A percentile compares a stretch with the other conserved stretches of the same genome.
Conservation (phyloP, 2,113 vertebrate genomes). For the Athene cunicularia region DNA sequence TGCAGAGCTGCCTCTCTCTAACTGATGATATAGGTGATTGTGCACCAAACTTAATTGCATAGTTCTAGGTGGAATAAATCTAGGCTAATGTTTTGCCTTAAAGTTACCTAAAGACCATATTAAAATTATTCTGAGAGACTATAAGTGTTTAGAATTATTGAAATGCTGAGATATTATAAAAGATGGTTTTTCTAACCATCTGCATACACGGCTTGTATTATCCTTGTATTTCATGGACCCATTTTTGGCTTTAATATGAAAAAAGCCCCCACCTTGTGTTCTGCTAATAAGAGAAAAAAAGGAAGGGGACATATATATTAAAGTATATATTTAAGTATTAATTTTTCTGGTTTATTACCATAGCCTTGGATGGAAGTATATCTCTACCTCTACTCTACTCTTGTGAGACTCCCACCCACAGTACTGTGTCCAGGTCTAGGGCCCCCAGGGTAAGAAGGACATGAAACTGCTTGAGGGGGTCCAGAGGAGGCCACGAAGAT, state of each 20-base stretch:
- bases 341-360: neutral
- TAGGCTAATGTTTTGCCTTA: neutral
- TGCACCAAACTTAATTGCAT: neutral
- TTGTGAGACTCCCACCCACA: no score
- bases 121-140: neutral
- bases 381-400: no score
- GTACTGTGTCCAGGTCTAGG: no score
- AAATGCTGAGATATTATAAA: neutral
- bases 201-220: neutral
- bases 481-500: no score
- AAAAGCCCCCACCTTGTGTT: neutral
- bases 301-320: rapidly evolving
- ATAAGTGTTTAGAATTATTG: neutral
- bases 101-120: neutral
- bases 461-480: no score
- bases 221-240: neutral
- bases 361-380: neutral
- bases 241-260: neutral
- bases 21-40: neutral
- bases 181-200: neutral
- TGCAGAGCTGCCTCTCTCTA: neutral
- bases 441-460: no score
- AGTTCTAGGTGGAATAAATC: neutral
- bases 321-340: neutral
- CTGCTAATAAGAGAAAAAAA: neutral